Evolutionary conservation across 2,797 vertebrate species (phyloP).

Genomic region (Eupleurogrammus muticus): DNA sequence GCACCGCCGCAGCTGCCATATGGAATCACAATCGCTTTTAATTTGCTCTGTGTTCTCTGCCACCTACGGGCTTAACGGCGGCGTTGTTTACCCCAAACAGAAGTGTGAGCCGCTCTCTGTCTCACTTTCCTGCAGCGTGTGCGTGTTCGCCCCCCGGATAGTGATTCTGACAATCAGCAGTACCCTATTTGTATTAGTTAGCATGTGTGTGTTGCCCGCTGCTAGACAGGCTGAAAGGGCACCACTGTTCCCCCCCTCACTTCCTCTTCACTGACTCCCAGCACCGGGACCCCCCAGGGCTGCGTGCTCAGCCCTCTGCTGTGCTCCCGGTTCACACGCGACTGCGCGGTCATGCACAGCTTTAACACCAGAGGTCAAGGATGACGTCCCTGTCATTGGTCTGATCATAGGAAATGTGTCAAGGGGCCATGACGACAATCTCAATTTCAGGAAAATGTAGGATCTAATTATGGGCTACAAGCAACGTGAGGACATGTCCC

Average conservation of each 20-base stretch:
- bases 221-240: conserved; percentile 22
- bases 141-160: conserved; percentile 25
- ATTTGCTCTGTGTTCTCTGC: conserved; percentile 54
- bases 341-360: background rate
- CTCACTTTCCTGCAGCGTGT: conserved; percentile 2
- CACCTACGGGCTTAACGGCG: conserved; percentile 46
- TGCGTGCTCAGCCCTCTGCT: background rate
- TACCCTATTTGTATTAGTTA: conserved; percentile 1
- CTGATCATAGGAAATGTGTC: background rate
- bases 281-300: background rate
- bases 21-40: conserved; percentile 68
- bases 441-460: too few relatives aligned
- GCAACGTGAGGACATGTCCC: background rate
- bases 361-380: background rate
- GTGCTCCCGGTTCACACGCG: background rate
- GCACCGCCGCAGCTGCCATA: conserved; percentile 65
- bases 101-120: conserved; percentile 25
- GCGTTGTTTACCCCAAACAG: conserved; percentile 59
- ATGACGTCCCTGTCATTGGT: background rate
- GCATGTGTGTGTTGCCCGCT: conserved; percentile 20
- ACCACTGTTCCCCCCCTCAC: conserved; percentile 43
- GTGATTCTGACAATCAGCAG: conserved; percentile 44
- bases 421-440: too few relatives aligned
- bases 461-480: too few relatives aligned
- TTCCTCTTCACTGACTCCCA: background rate